Evolutionary conservation across 2,113 vertebrate species (phyloP), one percentile per base, ranked within the genome.

Genomic region (Hydrolagus affinis): DNA sequence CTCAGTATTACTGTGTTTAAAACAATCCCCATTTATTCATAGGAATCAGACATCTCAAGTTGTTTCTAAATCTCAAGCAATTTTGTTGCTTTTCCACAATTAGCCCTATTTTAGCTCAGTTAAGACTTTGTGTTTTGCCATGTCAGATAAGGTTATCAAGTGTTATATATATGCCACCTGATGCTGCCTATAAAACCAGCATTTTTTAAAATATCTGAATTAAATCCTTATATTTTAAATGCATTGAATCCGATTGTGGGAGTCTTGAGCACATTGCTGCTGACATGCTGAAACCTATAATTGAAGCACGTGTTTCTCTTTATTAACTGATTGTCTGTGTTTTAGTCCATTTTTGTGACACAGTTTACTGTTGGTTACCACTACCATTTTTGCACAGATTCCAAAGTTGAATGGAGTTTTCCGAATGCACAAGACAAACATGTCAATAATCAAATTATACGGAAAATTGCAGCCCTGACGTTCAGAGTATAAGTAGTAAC

Each of bases 1-100:
- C 78, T 66, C 60, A 83, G 21, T 30, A 83, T 66, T 83, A n/a
- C 8, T 17, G 66, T 28, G 25, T 83, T 83, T 32, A 83, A 32
- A 83, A 17, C 21, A 59, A 9, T 23, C 21, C 28, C 30, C 21
- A n/a, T 25, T 11, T 66, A 83, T 66, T 21, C 28, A 21, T 83
- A 32, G 60, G 73, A 66, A 83, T 30, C 62, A 30, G 28, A 28
- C 60, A 30, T 10, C 32, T 78, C 4, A 83, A 28, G 12, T 68
- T 3, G 66, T 83, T 83, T 83, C 62, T 83, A 62, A 32, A 30
- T 83, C 60, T 56, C 6, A 73, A 73, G 19, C 73, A 75, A 56
- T 83, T 83, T 71, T 11, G 14, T 25, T 76, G 17, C 17, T 30
- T 73, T 71, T 25, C 6, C 21, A 17, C 44, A 57, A 11, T 76